Conservation (phyloP, 2,888 invertebrate species). For the Pogonocherus hispidulus region DNA sequence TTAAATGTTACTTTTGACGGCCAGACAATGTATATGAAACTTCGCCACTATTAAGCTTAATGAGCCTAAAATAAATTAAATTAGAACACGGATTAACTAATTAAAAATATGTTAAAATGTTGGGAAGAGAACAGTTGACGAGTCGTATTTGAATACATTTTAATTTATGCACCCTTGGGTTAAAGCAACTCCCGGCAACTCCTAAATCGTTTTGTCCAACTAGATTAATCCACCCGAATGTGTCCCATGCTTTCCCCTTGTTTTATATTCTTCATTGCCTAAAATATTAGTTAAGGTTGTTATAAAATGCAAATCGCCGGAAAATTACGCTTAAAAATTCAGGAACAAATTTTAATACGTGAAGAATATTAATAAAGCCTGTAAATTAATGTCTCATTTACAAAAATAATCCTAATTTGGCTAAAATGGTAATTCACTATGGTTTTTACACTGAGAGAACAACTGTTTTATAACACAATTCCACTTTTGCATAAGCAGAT, state of each 20-base stretch:
- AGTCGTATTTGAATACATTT: neutral
- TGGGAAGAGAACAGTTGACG: neutral
- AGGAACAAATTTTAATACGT: too few species aligned
- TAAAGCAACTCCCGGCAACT: neutral
- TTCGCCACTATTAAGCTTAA: too few species aligned
- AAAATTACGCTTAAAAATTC: neutral
- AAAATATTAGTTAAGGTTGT: neutral
- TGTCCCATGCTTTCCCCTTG: neutral
- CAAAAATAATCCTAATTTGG: too few species aligned
- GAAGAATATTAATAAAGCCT: too few species aligned
- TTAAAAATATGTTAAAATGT: neutral
- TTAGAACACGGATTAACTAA: neutral
- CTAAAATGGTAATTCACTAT: too few species aligned
- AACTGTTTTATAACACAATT: too few species aligned
- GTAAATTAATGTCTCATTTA: too few species aligned
- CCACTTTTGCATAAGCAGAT: too few species aligned
- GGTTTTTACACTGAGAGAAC: too few species aligned
- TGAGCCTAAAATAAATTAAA: neutral
- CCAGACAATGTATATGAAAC: neutral
- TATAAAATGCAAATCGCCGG: neutral
- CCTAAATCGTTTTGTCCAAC: neutral
- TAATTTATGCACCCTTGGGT: constrained; percentile 3
- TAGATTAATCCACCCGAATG: neutral
- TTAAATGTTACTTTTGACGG: too few species aligned
- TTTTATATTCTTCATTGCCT: neutral